Base-by-base conservation (phyloP, 1,140 invertebrate species). In the Rhagoletis pomonella region DNA sequence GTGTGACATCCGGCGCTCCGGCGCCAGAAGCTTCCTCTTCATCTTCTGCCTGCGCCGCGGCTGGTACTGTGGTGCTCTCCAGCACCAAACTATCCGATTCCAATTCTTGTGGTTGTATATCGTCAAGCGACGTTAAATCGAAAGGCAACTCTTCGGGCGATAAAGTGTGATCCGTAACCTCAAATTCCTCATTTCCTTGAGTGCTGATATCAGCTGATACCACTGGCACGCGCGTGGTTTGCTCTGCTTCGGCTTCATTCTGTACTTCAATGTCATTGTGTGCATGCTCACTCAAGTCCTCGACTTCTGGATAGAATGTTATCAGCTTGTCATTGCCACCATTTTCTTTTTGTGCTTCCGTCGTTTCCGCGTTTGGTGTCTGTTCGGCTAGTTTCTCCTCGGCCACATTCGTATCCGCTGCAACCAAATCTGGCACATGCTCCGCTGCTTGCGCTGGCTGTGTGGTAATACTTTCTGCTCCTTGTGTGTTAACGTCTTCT, bases 141-240 rank as follows among this genome's bases (percentile, higher is more conserved):
- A 92, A 91, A 12, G 91, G 91, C n/a, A 92, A 47, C 39, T 92
- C 90, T 47, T 92, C 90, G 3, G 91, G 91, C 0, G 90, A 90
- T 0, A 91, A 60, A 4, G 89, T 91, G 55, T 44, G 89, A 5
- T 55, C 81, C 17, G 86, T 88, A 44, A 60, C 87, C 2, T 50
- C 73, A 19, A 81, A 3, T 19, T 29, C 29, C 29, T 29, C 7
- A 55, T 81, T 14, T 44, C 4, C 44, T 17, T 73, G 12, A 14
- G 67, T 73, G 42, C 14, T 47, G 4, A 14, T n/a, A 17, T 73
- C 67, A 0, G 3, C 67, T 14, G 12, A 10, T 12, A 44, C 2
- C 4, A 44, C 10, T 39, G 47, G 58, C 19, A 60, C 47, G 44
- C 55, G 50, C 69, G 88, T 47, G 6, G 65, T 47, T 0, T 81